Conservation (phyloP, 1,140 invertebrate species). For the Stegodyphus dumicola region DNA sequence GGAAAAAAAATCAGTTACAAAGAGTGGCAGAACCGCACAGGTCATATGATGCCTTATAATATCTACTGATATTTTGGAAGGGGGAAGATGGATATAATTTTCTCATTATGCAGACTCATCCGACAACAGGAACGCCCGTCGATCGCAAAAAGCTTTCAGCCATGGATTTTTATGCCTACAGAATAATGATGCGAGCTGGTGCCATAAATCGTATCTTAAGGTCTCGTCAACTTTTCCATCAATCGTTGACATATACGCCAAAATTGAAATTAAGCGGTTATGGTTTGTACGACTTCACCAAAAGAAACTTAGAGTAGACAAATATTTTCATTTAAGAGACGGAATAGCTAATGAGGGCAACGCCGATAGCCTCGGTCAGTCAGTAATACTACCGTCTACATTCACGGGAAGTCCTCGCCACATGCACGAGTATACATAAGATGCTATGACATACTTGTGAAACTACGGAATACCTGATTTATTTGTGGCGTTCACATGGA, state of each 20-base stretch:
- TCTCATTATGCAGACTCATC: slow-evolving; percentile 31
- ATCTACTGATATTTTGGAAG: slow-evolving; percentile 61
- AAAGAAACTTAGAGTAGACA: slow-evolving; percentile 24
- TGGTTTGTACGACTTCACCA: slow-evolving; percentile 44
- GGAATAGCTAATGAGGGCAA: slow-evolving; percentile 5
- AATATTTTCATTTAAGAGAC: slow-evolving; percentile 51
- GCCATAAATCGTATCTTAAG: slow-evolving; percentile 63
- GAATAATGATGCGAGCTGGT: slow-evolving; percentile 14
- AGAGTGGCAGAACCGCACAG: too few species aligned
- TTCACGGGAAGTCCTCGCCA: too few species aligned
- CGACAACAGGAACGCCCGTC: neutral
- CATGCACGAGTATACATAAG: too few species aligned
- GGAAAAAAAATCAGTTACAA: too few species aligned
- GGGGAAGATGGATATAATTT: slow-evolving; percentile 61
- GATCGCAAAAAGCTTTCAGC: slow-evolving; percentile 2
- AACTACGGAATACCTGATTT: too few species aligned
- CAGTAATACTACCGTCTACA: too few species aligned
- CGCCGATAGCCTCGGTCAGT: too few species aligned
- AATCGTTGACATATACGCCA: slow-evolving; percentile 60
- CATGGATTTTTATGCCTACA: slow-evolving; percentile 30
- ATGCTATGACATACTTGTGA: too few species aligned
- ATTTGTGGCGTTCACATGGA: too few species aligned
- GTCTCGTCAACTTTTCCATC: slow-evolving; percentile 58
- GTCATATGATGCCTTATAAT: slow-evolving; percentile 10
- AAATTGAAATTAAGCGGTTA: slow-evolving; percentile 48